These are phyloP conservation scores for Cepaea nemoralis DNA, from an alignment of 1,140 invertebrate species.

Conservation along the genomic window DNA sequence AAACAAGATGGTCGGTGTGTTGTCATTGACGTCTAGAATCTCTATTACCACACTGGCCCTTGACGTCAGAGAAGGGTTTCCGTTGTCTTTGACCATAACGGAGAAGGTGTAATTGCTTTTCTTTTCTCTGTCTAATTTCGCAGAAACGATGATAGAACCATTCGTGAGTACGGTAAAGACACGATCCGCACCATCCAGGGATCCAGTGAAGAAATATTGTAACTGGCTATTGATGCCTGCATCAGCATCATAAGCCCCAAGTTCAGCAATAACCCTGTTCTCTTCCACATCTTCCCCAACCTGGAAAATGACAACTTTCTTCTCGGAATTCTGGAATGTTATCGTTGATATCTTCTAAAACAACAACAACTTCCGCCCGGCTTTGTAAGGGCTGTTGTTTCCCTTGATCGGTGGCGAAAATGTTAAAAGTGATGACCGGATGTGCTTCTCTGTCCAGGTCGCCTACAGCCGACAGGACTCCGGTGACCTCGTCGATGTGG, in stretches of 20 bases:
- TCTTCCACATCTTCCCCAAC: conserved; percentile 49
- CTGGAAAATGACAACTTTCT: conserved; percentile 48
- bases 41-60: conserved; percentile 54
- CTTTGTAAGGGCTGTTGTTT: conserved; percentile 75
- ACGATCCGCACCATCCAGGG: conserved; percentile 44
- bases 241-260: conserved; percentile 83
- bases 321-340: conserved; percentile 84
- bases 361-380: conserved; percentile 90
- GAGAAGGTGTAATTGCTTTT: conserved; percentile 84
- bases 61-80: conserved; percentile 46
- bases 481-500: conserved; percentile 47
- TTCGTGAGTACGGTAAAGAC: conserved; percentile 74
- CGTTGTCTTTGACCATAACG: conserved; percentile 81
- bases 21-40: conserved; percentile 60
- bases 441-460: conserved; percentile 53
- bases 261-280: conserved; percentile 41
- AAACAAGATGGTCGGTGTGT: conserved; percentile 75
- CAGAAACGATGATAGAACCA: conserved; percentile 92
- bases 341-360: conserved; percentile 92
- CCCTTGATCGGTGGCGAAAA: conserved; percentile 46
- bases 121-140: conserved; percentile 89
- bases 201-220: conserved; percentile 57
- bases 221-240: conserved; percentile 83
- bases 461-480: conserved; percentile 47
- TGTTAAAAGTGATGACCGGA: conserved; percentile 38